Conservation (phyloP, 1,140 invertebrate species). For the Macrocentrus cingulum region DNA sequence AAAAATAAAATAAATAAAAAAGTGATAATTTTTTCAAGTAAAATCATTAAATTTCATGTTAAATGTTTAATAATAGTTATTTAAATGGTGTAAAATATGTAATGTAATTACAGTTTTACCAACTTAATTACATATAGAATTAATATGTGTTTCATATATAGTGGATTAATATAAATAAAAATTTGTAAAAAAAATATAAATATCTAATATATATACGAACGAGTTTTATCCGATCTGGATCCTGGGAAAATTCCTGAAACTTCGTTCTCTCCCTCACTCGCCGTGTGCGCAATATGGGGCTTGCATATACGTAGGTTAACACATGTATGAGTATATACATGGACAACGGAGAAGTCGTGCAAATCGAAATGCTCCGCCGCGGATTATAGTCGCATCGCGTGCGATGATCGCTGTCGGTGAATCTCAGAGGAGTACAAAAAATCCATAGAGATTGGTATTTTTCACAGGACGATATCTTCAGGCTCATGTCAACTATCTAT, state of each 20-base stretch:
- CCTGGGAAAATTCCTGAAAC: slow-evolving; percentile 24
- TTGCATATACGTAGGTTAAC: not conserved
- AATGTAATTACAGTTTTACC: too few species aligned
- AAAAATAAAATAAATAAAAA: too few species aligned
- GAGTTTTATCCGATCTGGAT: slow-evolving; percentile 23
- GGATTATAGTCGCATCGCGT: slow-evolving; percentile 25
- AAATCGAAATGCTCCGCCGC: slow-evolving; percentile 23
- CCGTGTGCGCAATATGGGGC: too few species aligned
- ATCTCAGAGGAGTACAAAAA: slow-evolving; percentile 9
- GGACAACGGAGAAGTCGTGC: slow-evolving; percentile 22
- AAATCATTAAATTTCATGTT: too few species aligned
- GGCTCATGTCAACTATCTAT: too few species aligned
- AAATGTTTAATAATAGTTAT: too few species aligned
- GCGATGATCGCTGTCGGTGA: slow-evolving; percentile 20
- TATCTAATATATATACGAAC: not conserved
- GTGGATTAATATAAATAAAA: too few species aligned
- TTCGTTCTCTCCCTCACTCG: slow-evolving; percentile 15
- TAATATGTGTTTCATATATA: too few species aligned
- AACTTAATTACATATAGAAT: too few species aligned
- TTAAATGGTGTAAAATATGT: too few species aligned
- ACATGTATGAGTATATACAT: not conserved
- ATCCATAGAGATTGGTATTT: not conserved
- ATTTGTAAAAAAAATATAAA: not conserved
- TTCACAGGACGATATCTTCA: too few species aligned
- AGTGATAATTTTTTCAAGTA: too few species aligned